Base-by-base conservation (phyloP, 2,113 vertebrate genomes). In the Carassius gibelio region DNA sequence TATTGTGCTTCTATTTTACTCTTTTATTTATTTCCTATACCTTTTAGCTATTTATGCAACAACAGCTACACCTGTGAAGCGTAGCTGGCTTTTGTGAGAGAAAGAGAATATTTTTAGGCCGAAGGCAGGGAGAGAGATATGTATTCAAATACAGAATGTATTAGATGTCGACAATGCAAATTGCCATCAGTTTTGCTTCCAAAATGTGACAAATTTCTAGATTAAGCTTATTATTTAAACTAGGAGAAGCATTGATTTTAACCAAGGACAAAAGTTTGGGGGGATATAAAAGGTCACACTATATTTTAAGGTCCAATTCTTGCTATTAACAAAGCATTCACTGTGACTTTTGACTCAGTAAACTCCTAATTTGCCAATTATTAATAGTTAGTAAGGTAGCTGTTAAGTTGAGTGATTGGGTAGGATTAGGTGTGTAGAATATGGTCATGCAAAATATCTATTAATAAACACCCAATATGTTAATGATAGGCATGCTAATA, bases 101-200 rank as follows among this genome's bases (percentile, higher is more conserved):
- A 75, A 9, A n/a, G 42, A 36, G 6, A 38, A 36, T 34, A 48
- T 68, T 23, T 72, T 15, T 69, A n/a, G 21, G 52, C 13, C 0
- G 26, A 45, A 17, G 30, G 8, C 75, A 79, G 75, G n/a, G 45
- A 72, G 68, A 82, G 52, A 34, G 59, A 69, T 38, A 69, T 19
- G 0, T 19, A 38, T 38, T 69, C 30, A 17, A 17, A 23, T 4
- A 42, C 42, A 42, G 8, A 8, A 62, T 62, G n/a, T 62, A 34
- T 68, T 69, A 17, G 66, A 69, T 19, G 8, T 38, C 30, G 1
- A 36, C 66, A 48, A 45, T 61, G 82, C 62, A 68, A 82, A 61
- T 36, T 62, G 8, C 23, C 61, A 69, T 68, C 7, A 0, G 64
- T 36, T 68, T 68, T 17, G 30, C 14, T 69, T 69, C 66, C 57